Evolutionary conservation across 2,797 vertebrate genomes (phyloP), one percentile per base, ranked within the genome.

Genomic region (Eulemur mongoz): DNA sequence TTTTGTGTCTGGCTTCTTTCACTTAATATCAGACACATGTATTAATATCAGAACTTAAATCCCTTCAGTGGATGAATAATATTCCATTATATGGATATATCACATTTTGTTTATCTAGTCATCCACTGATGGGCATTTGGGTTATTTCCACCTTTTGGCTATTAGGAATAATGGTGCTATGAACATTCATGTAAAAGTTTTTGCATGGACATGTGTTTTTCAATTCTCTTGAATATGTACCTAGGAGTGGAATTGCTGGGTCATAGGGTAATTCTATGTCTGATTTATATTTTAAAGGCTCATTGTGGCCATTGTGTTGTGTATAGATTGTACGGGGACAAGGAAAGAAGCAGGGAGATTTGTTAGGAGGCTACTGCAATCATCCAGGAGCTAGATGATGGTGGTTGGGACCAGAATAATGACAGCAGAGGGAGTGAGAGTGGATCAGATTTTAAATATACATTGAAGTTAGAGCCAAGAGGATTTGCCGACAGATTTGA

Each of bases 241-340:
- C 25, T 91, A 85, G 18, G 38, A 82, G 35, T 91, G 11, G 63
- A 73, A 61, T 96, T 97, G 5, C 63, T 90, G 35, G 48, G 50
- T 95, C 57, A 30, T 75, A 73, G 92, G 38, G 32, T 76, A 80
- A 80, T 84, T 95, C 75, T 67, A 43, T 87, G n/a, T 82, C 73
- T 50, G 40, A 43, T 63, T 91, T 95, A 27, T 87, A 92, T 96
- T 92, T 93, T 95, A 43, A 95, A 94, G 88, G 35, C 61, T 93
- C 32, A 67, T 89, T 95, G 91, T 90, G 43, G 32, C 59, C 63
- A 13, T 78, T 96, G 14, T 88, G 14, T 54, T 91, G 67, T 54
- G n/a, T 15, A 25, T 57, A 88, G 65, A 85, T 43, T 94, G 32
- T 70, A 20, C 40, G 14, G 38, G n/a, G 9, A 67, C 54, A 89